A percentile compares a stretch with the other conserved stretches of the same genome.
Conservation (phyloP, 30 jellyfish, hydroid and myxozoan species). For the Cassiopea xamachana region DNA sequence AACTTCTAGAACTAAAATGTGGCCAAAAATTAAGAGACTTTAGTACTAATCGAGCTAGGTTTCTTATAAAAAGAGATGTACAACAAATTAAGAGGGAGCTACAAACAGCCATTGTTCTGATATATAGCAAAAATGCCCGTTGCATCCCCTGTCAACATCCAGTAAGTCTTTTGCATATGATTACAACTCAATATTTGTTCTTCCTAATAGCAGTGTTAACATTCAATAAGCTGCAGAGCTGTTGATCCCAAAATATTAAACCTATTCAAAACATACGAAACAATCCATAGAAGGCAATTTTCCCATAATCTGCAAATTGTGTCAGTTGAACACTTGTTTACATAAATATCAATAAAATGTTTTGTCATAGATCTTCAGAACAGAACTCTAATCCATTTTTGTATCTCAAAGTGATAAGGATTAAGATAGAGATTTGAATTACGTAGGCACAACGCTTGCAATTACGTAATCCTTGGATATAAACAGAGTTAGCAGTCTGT, state of each 20-base stretch:
- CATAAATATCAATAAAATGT: not conserved
- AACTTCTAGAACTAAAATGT: too few relatives aligned
- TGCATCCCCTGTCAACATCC: not conserved
- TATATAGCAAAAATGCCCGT: not conserved
- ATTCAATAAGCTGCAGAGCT: not conserved
- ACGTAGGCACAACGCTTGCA: not conserved
- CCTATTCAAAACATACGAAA: not conserved
- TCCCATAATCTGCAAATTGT: not conserved
- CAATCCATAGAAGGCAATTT: not conserved
- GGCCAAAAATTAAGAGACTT: too few relatives aligned
- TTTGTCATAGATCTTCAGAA: not conserved
- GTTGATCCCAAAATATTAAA: conserved; percentile 6
- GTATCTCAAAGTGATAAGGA: conserved; percentile 4
- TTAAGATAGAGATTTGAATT: not conserved
- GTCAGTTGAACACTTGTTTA: conserved; percentile 12
- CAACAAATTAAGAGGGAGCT: not conserved
- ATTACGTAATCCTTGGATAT: not conserved
- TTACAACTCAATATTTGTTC: conserved; percentile 1
- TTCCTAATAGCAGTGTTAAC: not conserved
- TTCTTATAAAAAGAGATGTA: too few relatives aligned
- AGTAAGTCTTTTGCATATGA: not conserved
- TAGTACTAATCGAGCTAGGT: too few relatives aligned
- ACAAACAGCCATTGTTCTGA: not conserved
- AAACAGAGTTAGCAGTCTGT: not conserved
- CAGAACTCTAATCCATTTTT: not conserved